Evolutionary conservation across 1,140 invertebrate species (phyloP), one percentile per base, ranked within the genome.

Genomic region (Cyclargus thomasi): DNA sequence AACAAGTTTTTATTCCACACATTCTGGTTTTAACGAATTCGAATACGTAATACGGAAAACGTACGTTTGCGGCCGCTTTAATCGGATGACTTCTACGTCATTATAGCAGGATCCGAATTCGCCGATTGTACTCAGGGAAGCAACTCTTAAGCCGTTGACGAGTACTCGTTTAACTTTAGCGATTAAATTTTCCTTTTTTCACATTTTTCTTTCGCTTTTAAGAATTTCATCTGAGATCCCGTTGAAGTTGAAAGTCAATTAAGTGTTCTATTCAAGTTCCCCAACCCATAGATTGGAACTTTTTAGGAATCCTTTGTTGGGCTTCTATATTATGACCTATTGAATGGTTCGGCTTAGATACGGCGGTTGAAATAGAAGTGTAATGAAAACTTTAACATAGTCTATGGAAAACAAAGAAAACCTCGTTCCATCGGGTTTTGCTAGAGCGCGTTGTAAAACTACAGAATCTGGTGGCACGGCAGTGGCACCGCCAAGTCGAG

Each of bases 111-210:
- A 67, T 65, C 65, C 47, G 65, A 72, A 65, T 65, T 69, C 55
- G 20, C 55, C 22, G 59, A 63, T 63, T 67, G 69, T 65, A 72
- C 66, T 55, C 70, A 65, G 64, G 39, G 64, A 71, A 69, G 69
- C 72, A 71, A 62, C 70, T 39, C 65, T 74, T 67, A 71, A 74
- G 69, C 65, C 69, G 70, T 74, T 74, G 72, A 74, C 72, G 71
- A 71, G 70, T 16, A 67, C 67, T 71, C 72, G 67, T 74, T 71
- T 69, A 74, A 74, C 72, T 74, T 74, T 69, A 21, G 47, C 70
- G 70, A 74, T 74, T 74, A 71, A 69, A 65, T 68, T 65, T 23
- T 55, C 39, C 63, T 66, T 74, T 74, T 69, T 74, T 63, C 67
- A 70, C 69, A 53, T 70, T 73, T 64, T 59, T 66, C 67, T 63